Percentiles rank a stretch among this genome's conserved stretches.
Conservation (phyloP, 2,888 invertebrate genomes). For the Taenaris catops region DNA sequence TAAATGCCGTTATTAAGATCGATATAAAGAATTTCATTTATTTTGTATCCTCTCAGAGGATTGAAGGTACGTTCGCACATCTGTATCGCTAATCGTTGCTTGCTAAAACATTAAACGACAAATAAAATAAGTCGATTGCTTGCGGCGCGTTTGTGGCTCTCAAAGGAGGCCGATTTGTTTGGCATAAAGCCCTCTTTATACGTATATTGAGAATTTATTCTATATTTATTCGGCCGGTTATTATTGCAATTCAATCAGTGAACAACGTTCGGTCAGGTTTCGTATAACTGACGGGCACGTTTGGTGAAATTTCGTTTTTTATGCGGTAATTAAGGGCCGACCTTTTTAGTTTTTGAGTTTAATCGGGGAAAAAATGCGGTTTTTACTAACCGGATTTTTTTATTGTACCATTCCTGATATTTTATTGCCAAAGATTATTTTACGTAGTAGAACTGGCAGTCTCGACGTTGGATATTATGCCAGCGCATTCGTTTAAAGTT, state of each 20-base stretch:
- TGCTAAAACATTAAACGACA: conserved; percentile 46
- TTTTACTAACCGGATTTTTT: conserved; percentile 2
- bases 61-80: conserved; percentile 12
- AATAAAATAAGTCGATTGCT: conserved; percentile 59
- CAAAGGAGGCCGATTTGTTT: conserved; percentile 78
- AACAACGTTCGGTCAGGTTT: conserved; percentile 60
- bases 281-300: conserved; percentile 35
- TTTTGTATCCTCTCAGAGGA: conserved; percentile 8
- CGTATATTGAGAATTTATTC: conserved; percentile 67
- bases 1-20: no score
- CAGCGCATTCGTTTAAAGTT: no score
- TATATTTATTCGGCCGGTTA: conserved; percentile 60
- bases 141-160: conserved; percentile 60
- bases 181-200: conserved; percentile 72
- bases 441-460: no score
- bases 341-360: conserved; percentile 21
- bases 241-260: conserved; percentile 77
- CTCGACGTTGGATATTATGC: no score
- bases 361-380: conserved; percentile 6
- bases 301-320: conserved; percentile 30
- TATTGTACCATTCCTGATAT: conserved; percentile 1
- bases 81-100: conserved; percentile 20
- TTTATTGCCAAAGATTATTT: conserved; percentile 1
- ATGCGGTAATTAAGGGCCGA: conserved; percentile 24
- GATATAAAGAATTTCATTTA: no score